A percentile compares a stretch with the other conserved stretches of the same genome.
Conservation (phyloP, 2,797 vertebrate species). For the Ctenopoma multispine region DNA sequence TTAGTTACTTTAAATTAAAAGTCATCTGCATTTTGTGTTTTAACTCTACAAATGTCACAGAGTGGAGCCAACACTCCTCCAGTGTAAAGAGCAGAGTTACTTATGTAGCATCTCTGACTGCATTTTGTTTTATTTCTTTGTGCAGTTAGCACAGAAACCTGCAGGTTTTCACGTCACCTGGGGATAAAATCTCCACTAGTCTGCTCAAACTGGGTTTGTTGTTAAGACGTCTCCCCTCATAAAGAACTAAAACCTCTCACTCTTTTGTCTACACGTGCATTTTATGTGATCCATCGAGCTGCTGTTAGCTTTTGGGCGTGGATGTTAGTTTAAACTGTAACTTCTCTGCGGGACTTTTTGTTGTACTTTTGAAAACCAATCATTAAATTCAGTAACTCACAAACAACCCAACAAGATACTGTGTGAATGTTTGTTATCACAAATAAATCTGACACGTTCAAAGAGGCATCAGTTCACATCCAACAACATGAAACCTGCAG, state of each 20-base stretch:
- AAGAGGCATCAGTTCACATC: background rate
- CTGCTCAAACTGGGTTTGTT: background rate
- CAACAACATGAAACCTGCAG: constrained; percentile 19
- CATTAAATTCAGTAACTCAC: background rate
- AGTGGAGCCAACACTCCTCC: too few relatives aligned
- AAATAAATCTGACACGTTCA: background rate
- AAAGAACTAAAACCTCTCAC: background rate
- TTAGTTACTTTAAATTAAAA: too few relatives aligned
- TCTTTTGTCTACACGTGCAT: background rate
- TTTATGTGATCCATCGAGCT: background rate
- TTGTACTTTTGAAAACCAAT: too few relatives aligned
- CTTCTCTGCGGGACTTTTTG: too few relatives aligned
- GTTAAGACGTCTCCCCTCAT: background rate
- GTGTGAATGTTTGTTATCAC: constrained; percentile 4
- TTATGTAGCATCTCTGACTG: too few relatives aligned
- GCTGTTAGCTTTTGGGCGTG: background rate
- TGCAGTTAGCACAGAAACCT: too few relatives aligned
- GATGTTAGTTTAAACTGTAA: too few relatives aligned
- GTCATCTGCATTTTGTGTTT: too few relatives aligned
- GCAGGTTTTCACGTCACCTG: background rate
- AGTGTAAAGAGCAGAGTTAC: too few relatives aligned
- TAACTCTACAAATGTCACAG: too few relatives aligned
- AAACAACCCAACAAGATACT: too few relatives aligned
- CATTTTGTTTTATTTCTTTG: too few relatives aligned
- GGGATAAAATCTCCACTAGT: background rate